Conservation (phyloP, 2,113 vertebrate genomes). For the Sterrhoptilus dennistouni region DNA sequence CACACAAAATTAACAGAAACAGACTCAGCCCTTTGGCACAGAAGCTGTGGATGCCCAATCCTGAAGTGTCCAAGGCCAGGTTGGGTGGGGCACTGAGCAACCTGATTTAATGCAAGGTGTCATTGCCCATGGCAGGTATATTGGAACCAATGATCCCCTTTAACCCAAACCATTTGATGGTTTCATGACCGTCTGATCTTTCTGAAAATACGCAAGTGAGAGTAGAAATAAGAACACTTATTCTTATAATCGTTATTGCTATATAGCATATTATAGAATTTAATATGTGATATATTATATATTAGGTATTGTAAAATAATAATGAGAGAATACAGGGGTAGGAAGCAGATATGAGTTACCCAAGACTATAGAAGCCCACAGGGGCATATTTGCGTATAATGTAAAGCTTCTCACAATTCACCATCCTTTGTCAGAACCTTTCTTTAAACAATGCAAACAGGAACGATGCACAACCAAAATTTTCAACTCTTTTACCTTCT, state of each 20-base stretch:
- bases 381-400: not conserved
- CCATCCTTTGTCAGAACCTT: not conserved
- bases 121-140: accelerated
- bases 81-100: not conserved
- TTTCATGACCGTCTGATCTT: not conserved
- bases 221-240: not conserved
- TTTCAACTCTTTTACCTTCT: not conserved
- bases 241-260: not conserved
- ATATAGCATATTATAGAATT: not conserved
- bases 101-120: not conserved
- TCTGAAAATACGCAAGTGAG: not conserved
- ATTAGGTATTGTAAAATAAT: not conserved
- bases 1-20: not conserved
- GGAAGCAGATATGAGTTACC: not conserved
- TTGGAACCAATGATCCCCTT: not conserved
- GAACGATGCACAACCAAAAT: not conserved
- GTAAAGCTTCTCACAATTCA: not conserved
- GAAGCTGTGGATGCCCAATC: not conserved
- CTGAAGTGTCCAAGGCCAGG: not conserved
- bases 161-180: not conserved
- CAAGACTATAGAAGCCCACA: not conserved
- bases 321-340: not conserved
- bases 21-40: not conserved
- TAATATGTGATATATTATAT: not conserved
- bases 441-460: not conserved